Evolutionary conservation across 1,140 invertebrate species (phyloP).

Genomic region (Diorhabda elongata): DNA sequence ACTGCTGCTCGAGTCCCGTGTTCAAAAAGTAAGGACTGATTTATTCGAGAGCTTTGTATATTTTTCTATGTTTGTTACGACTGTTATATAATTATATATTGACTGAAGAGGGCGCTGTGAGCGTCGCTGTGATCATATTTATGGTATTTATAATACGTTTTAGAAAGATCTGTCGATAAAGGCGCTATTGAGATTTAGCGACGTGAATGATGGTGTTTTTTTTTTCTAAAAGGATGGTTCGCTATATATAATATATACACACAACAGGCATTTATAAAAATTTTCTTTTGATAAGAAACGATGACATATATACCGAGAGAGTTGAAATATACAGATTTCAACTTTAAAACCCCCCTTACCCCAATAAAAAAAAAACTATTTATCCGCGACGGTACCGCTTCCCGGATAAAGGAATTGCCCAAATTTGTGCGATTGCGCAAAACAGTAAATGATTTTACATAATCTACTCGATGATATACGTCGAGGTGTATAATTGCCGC

Average conservation of each 20-base stretch:
- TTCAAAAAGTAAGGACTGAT: slow-evolving; percentile 35
- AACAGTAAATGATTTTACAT: too few species aligned
- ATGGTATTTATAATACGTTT: slow-evolving; percentile 46
- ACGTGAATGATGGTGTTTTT: slow-evolving; percentile 10
- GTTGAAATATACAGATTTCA: not conserved
- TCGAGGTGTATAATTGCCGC: too few species aligned
- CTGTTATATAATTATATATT: slow-evolving; percentile 47
- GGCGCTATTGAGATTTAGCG: slow-evolving; percentile 1
- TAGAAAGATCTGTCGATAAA: slow-evolving; percentile 42
- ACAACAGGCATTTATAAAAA: not conserved
- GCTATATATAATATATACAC: slow-evolving; percentile 23
- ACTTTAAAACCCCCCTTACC: not conserved
- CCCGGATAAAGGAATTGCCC: too few species aligned
- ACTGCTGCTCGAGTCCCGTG: slow-evolving; percentile 39
- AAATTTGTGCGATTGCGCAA: too few species aligned
- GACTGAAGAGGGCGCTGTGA: slow-evolving; percentile 42
- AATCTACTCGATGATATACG: too few species aligned
- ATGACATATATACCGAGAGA: not conserved
- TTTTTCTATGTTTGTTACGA: slow-evolving; percentile 51
- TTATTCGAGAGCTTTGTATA: slow-evolving; percentile 47
- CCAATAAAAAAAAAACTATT: not conserved
- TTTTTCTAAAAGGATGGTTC: slow-evolving; percentile 34
- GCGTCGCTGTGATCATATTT: slow-evolving; percentile 47
- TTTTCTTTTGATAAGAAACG: not conserved
- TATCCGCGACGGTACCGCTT: not conserved